Evolutionary conservation across 2,113 vertebrate species (phyloP), one percentile per base, ranked within the genome.

Genomic region (Melanocharis versteri): DNA sequence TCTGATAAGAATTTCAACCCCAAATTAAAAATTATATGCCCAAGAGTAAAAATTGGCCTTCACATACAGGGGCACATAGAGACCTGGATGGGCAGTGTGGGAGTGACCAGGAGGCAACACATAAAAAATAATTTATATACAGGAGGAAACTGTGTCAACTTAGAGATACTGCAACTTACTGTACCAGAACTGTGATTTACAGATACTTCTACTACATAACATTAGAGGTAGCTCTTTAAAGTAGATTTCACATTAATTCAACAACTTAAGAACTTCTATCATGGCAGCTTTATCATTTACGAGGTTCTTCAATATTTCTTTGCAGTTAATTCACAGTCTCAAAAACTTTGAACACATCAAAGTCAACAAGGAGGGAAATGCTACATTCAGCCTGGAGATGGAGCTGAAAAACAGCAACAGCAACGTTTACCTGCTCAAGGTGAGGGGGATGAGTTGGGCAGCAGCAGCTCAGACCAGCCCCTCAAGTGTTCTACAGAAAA

Each of bases 341-440:
- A 95, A 72, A 91, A 98, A 98, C 95, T 91, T 98, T 37, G 98
- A 96, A 69, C 98, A 98, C 44, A 96, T 99, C 86, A 97, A 79
- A 92, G 57, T 99, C 77, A 98, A 97, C 95, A 93, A 82, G 48
- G 98, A 98, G 4, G 97, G 86, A 33, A 68, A 90, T 3, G 98
- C 98, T 48, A 96, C 96, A 0, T 99, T 99, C 95, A 98, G 98
- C 87, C 95, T 99, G 97, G 98, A 99, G 90, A 98, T 99, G 98
- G 97, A 98, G 30, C 98, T 99, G 79, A 99, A 98, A 96, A 97
- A 98, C 37, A 89, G 93, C 1, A 93, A 77, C 17, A 98, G 98
- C 97, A 99, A 97, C 57, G 97, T 99, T 96, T 98, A 98, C 82
- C 88, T 99, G 82, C 99, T 97, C 35, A 99, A 99, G 98, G 99